phyloP scores from a whole-genome alignment of 1,140 invertebrate genomes.

The Drosophila murphyi region DNA sequence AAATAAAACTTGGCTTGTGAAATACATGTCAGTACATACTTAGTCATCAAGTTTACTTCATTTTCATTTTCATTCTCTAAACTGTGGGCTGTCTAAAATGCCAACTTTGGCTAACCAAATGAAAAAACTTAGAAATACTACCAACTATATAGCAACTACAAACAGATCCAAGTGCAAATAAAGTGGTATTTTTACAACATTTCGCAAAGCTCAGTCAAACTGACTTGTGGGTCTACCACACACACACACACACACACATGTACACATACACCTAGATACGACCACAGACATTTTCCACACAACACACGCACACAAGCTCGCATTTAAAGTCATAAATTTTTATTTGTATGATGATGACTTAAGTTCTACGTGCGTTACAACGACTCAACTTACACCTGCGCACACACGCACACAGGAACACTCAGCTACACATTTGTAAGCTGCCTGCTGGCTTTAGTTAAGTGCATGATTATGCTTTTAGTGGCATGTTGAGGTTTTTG shows the following conservation, averaged over 20 bases:
- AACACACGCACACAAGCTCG: conserved; percentile 28
- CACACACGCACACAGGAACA: neutral
- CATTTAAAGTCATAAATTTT: conserved; percentile 80
- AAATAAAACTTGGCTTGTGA: neutral
- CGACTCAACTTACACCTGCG: conserved; percentile 36
- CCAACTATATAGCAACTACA: conserved; percentile 2
- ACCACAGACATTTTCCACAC: neutral
- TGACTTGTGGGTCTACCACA: conserved; percentile 50
- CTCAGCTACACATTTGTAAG: conserved; percentile 36
- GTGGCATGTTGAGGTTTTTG: conserved; percentile 80
- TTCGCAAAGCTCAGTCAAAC: conserved; percentile 23
- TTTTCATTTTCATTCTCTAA: conserved; percentile 4
- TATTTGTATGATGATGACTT: conserved; percentile 82
- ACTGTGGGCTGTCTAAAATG: conserved; percentile 23
- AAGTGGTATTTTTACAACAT: conserved; percentile 50
- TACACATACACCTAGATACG: conserved; percentile 2
- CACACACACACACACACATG: conserved; percentile 7
- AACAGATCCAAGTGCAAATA: conserved; percentile 52
- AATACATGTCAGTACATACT: neutral
- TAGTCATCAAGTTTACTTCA: neutral
- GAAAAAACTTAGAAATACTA: neutral
- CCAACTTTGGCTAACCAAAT: conserved; percentile 33
- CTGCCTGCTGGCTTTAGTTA: conserved; percentile 71
- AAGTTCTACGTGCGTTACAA: conserved; percentile 77
- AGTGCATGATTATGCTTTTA: conserved; percentile 83